Conservation (phyloP, 2,888 invertebrate genomes). For the Drosophila vallismaia region DNA sequence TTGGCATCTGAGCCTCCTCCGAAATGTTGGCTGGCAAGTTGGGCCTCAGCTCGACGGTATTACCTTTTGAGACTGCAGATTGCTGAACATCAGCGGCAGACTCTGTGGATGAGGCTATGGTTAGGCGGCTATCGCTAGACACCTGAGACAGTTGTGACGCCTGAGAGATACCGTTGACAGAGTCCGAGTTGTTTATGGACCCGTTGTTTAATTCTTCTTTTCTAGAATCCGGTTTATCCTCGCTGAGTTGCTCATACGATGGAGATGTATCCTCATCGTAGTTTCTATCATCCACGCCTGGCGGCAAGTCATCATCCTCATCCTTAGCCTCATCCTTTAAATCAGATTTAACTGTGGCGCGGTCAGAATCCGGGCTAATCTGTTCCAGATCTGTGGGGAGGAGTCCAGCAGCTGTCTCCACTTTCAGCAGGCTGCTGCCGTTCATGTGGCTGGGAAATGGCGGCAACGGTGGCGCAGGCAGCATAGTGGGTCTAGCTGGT, state of each 20-base stretch:
- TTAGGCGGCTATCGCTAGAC: constrained; percentile 85
- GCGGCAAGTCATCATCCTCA: constrained; percentile 80
- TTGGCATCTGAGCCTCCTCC: constrained; percentile 84
- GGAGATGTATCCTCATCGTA: constrained; percentile 87
- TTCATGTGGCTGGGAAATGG: constrained; percentile 73
- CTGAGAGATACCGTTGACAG: constrained; percentile 83
- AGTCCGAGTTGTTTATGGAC: constrained; percentile 56
- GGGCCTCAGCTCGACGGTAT: constrained; percentile 66
- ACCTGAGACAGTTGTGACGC: constrained; percentile 87
- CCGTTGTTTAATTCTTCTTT: constrained; percentile 38
- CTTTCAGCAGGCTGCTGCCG: constrained; percentile 67
- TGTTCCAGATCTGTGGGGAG: constrained; percentile 92
- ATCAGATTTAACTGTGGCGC: constrained; percentile 84
- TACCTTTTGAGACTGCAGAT: constrained; percentile 79
- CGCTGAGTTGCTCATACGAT: constrained; percentile 86
- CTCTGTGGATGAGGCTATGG: constrained; percentile 76
- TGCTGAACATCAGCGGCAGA: constrained; percentile 85
- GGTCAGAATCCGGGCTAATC: constrained; percentile 91
- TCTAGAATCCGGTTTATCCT: constrained; percentile 73
- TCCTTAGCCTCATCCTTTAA: constrained; percentile 78
- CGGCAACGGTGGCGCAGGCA: constrained; percentile 74
- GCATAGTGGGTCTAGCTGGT: constrained; percentile 59
- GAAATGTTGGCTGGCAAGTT: constrained; percentile 82
- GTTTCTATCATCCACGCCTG: constrained; percentile 68
- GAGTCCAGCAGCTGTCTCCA: constrained; percentile 84